Evolutionary conservation across 2,888 invertebrate genomes (phyloP).

Genomic region (Drosophila mimica): DNA sequence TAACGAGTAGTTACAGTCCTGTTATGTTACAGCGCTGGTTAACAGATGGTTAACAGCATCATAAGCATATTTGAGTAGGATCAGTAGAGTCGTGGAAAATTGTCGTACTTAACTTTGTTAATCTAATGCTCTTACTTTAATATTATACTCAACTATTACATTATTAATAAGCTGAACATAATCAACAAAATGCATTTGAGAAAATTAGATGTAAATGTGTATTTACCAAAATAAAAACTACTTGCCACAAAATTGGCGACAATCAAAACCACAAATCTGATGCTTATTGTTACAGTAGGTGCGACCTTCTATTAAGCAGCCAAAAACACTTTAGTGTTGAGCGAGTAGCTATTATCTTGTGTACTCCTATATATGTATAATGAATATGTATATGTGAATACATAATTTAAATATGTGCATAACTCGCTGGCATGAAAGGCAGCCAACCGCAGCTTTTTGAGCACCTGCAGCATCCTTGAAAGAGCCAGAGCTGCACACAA

Average conservation of each 20-base stretch:
- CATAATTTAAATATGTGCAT: conserved; percentile 72
- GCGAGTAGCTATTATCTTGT: conserved; percentile 43
- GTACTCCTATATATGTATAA: conserved; percentile 11
- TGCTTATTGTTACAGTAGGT: conserved; percentile 2
- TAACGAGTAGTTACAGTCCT: too few relatives aligned
- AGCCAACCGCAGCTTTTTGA: conserved; percentile 45
- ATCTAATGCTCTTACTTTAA: too few relatives aligned
- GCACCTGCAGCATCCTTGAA: conserved; percentile 73
- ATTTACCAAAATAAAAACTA: neutral
- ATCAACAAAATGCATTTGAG: too few relatives aligned
- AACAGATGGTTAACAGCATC: too few relatives aligned
- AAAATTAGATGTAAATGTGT: too few relatives aligned
- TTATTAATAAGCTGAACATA: too few relatives aligned
- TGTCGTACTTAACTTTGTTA: too few relatives aligned
- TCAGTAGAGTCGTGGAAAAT: too few relatives aligned
- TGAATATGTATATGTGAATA: conserved; percentile 31
- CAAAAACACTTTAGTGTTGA: conserved; percentile 46
- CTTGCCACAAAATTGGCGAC: neutral
- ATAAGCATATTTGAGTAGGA: too few relatives aligned
- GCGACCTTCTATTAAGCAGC: conserved; percentile 33
- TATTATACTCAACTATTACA: too few relatives aligned
- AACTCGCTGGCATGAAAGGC: conserved; percentile 55
- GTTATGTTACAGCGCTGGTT: too few relatives aligned
- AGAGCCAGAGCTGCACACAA: conserved; percentile 38
- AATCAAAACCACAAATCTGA: neutral